A percentile compares a stretch with the other conserved stretches of the same genome.
phyloP scores from a whole-genome alignment of 2,113 vertebrate species.

The Ictalurus furcatus region DNA sequence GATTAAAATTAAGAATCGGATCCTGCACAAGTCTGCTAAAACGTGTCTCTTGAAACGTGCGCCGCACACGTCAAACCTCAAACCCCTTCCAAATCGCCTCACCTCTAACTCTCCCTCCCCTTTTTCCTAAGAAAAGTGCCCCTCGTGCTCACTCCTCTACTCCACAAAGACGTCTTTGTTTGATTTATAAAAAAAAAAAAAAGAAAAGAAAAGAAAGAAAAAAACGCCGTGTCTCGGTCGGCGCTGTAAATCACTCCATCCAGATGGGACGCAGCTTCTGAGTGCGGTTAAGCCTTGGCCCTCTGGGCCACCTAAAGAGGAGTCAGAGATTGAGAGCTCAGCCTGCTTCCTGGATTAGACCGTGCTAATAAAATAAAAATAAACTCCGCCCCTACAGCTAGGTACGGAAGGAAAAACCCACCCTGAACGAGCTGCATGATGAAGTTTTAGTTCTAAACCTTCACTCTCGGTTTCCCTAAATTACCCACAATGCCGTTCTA shows the following conservation, averaged over 20 bases:
- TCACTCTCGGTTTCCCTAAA: neutral
- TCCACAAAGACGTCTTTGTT: slow-evolving; percentile 72
- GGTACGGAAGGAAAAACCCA: neutral
- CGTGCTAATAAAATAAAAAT: neutral
- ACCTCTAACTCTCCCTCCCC: slow-evolving; percentile 1
- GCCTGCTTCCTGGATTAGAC: slow-evolving; percentile 41
- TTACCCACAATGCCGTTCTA: neutral
- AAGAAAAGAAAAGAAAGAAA: slow-evolving; percentile 54
- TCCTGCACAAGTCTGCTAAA: neutral
- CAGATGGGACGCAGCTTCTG: slow-evolving; percentile 64
- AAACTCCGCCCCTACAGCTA: too few species aligned
- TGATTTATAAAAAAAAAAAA: slow-evolving; percentile 50
- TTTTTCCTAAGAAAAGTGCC: slow-evolving; percentile 58
- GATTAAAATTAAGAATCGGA: neutral
- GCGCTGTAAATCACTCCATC: slow-evolving; percentile 68
- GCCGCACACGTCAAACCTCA: slow-evolving; percentile 21
- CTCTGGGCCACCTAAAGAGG: neutral
- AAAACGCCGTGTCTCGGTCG: slow-evolving; percentile 2
- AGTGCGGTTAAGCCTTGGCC: slow-evolving; percentile 58
- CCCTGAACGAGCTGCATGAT: neutral
- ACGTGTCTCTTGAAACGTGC: neutral
- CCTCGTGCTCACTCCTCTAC: slow-evolving; percentile 45
- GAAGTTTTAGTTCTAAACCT: neutral
- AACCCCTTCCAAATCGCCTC: neutral
- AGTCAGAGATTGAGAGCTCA: slow-evolving; percentile 41